Evolutionary conservation across 2,888 invertebrate species (phyloP).

Genomic region (Aleiodes alternator): DNA sequence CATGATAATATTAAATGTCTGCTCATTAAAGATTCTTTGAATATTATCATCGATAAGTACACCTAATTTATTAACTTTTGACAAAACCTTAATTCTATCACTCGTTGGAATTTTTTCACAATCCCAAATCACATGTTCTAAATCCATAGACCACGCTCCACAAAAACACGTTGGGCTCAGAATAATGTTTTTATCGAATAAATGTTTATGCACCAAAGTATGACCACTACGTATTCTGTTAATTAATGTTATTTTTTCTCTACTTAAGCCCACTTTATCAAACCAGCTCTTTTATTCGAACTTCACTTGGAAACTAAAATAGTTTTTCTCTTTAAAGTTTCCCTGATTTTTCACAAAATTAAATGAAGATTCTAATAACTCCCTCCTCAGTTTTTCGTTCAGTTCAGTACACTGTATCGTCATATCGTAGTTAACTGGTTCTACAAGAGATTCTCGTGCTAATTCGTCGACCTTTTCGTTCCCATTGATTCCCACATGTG

Average conservation of each 20-base stretch:
- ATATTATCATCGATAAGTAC: background rate
- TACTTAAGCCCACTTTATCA: background rate
- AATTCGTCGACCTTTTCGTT: background rate
- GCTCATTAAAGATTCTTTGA: background rate
- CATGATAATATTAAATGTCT: background rate
- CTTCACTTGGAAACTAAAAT: background rate
- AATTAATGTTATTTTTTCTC: background rate
- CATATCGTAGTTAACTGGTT: background rate
- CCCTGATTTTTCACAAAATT: too few species aligned
- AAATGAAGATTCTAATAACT: too few species aligned
- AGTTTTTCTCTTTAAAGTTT: background rate
- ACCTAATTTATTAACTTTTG: background rate
- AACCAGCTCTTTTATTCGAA: background rate
- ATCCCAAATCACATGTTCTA: background rate
- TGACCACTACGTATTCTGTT: too few species aligned
- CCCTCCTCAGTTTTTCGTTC: background rate
- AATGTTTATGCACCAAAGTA: background rate
- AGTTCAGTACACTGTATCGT: background rate
- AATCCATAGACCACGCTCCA: background rate
- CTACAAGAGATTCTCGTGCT: background rate
- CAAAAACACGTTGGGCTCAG: background rate
- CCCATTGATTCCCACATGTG: background rate
- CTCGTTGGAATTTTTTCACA: background rate
- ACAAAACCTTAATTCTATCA: background rate
- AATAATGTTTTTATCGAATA: slow-evolving; percentile 1